These are phyloP conservation scores for Columbina picui DNA, from an alignment of 2,113 vertebrate species.

Conservation along the genomic window DNA sequence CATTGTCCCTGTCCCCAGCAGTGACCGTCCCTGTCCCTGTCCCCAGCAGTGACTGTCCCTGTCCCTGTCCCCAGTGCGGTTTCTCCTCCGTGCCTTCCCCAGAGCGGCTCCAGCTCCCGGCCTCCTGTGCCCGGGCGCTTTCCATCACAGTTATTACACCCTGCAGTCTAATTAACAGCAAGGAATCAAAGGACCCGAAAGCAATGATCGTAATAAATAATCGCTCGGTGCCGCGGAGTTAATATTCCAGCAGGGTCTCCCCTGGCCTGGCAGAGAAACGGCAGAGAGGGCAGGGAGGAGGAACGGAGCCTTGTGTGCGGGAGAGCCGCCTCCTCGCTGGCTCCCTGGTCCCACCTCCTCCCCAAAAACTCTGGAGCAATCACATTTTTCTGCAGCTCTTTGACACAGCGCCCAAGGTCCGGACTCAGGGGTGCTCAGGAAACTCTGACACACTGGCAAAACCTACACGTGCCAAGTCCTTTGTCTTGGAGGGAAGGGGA, in stretches of 20 bases:
- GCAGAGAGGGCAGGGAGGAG: neutral
- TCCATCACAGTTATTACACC: conserved; percentile 40
- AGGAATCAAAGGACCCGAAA: conserved; percentile 29
- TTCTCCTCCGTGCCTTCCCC: neutral
- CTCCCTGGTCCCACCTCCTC: rapidly evolving
- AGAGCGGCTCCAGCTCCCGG: neutral
- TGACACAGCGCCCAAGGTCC: rapidly evolving
- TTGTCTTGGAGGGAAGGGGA: neutral
- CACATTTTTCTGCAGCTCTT: neutral
- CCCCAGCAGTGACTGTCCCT: rapidly evolving
- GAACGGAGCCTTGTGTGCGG: neutral
- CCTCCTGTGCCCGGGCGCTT: neutral
- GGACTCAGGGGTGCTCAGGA: neutral
- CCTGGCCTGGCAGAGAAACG: neutral
- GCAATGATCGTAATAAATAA: conserved; percentile 40
- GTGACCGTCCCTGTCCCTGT: rapidly evolving
- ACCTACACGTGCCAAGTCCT: rapidly evolving
- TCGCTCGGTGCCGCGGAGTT: neutral
- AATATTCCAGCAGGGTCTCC: neutral
- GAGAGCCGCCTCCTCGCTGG: neutral
- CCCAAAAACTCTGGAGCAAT: neutral
- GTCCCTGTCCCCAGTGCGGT: neutral
- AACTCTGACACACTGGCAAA: neutral
- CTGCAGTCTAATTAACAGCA: conserved; percentile 45
- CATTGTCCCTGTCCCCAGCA: rapidly evolving